Evolutionary conservation across 2,113 vertebrate genomes (phyloP).

Genomic region (Megatriorchis doriae): DNA sequence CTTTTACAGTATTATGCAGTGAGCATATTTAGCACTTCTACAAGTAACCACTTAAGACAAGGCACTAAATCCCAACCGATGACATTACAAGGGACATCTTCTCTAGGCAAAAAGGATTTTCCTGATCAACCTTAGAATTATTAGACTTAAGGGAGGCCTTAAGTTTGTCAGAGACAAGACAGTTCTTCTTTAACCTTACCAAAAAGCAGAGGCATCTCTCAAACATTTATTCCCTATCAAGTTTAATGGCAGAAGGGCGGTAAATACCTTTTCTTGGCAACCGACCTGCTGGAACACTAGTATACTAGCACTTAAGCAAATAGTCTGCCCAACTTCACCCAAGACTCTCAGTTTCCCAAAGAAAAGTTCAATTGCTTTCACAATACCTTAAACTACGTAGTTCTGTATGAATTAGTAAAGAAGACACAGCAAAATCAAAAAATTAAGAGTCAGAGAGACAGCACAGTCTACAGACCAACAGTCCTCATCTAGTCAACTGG

Average conservation of each 20-base stretch:
- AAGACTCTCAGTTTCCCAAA: not conserved
- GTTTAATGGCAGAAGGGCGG: not conserved
- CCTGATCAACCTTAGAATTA: not conserved
- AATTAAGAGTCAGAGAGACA: not conserved
- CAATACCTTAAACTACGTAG: not conserved
- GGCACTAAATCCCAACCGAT: not conserved
- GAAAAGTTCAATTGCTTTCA: not conserved
- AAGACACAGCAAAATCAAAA: not conserved
- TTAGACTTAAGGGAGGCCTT: not conserved
- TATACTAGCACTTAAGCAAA: not conserved
- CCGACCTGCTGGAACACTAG: not conserved
- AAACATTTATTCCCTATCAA: not conserved
- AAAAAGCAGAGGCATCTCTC: not conserved
- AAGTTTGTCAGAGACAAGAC: not conserved
- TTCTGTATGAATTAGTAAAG: not conserved
- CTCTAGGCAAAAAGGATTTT: slow-evolving; percentile 5
- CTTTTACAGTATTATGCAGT: slow-evolving; percentile 11
- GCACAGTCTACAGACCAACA: not conserved
- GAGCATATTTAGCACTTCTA: slow-evolving; percentile 19
- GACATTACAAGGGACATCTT: slow-evolving; percentile 16
- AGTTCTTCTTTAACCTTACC: not conserved
- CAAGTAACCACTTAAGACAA: slow-evolving; percentile 23
- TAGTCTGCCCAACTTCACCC: not conserved
- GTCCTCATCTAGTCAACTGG: not conserved
- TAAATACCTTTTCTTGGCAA: not conserved